Conservation (phyloP, 1,140 invertebrate genomes). For the Panulirus ornatus region DNA sequence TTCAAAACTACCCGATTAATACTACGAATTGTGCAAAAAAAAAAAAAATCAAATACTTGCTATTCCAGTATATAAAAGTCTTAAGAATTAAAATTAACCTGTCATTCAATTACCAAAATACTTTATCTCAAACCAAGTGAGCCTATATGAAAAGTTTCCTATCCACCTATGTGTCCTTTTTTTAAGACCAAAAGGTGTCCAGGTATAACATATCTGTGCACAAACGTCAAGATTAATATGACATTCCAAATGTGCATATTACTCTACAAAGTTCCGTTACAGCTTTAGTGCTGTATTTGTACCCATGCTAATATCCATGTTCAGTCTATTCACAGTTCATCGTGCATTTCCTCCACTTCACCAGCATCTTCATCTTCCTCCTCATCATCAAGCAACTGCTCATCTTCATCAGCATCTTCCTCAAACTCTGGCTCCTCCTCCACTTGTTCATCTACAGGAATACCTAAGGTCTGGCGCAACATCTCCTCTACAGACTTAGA, state of each 20-base stretch:
- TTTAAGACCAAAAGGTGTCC: no score
- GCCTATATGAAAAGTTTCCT: not conserved
- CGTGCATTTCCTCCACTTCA: constrained; percentile 71
- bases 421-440: constrained; percentile 76
- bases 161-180: no score
- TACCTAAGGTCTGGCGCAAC: constrained; percentile 89
- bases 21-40: not conserved
- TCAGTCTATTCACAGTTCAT: constrained; percentile 59
- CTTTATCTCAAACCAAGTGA: not conserved
- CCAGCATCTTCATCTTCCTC: constrained; percentile 75
- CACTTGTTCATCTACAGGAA: constrained; percentile 87
- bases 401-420: constrained; percentile 75
- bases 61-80: not conserved
- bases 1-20: not conserved
- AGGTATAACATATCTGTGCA: no score
- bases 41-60: not conserved
- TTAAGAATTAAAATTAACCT: not conserved
- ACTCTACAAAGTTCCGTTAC: not conserved
- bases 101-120: not conserved
- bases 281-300: not conserved
- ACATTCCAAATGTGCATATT: not conserved
- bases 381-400: constrained; percentile 74
- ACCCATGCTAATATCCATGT: not conserved
- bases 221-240: no score
- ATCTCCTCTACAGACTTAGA: constrained; percentile 92